These are phyloP conservation scores for Micromesistius poutassou DNA, from an alignment of 2,797 vertebrate species.

Conservation along the genomic window DNA sequence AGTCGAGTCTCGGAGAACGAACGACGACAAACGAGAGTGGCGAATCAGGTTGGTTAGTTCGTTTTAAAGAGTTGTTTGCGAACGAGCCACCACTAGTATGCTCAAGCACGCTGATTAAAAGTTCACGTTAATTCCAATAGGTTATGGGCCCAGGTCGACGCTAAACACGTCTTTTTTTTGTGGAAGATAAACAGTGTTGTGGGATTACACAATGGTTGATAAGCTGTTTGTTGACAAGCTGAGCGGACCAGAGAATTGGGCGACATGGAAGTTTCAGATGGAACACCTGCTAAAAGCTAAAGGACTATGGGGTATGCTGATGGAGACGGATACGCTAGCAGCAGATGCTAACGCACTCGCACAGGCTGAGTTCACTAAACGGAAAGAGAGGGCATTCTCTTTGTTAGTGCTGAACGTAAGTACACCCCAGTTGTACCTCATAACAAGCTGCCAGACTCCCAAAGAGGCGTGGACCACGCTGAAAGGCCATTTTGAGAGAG, in stretches of 20 bases:
- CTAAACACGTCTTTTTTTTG: constrained; percentile 6
- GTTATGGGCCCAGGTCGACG: constrained; percentile 11
- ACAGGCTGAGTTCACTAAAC: constrained; percentile 6
- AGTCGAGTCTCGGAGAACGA: too few relatives aligned
- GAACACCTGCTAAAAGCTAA: constrained; percentile 32
- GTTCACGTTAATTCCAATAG: not conserved
- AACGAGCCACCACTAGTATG: too few relatives aligned
- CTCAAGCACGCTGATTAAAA: too few relatives aligned
- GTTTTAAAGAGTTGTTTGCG: too few relatives aligned
- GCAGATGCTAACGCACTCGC: not conserved
- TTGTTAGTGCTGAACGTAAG: too few relatives aligned
- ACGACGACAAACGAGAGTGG: too few relatives aligned
- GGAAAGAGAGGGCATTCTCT: constrained; percentile 21
- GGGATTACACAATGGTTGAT: constrained; percentile 30
- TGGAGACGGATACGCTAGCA: constrained; percentile 9
- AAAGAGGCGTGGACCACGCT: too few relatives aligned
- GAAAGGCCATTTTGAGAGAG: too few relatives aligned
- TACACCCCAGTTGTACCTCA: too few relatives aligned
- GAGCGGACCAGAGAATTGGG: constrained; percentile 28
- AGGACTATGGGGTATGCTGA: constrained; percentile 26
- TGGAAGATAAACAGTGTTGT: too few relatives aligned
- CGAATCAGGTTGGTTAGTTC: too few relatives aligned
- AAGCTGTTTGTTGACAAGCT: constrained; percentile 37
- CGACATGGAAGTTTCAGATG: constrained; percentile 36
- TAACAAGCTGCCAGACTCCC: too few relatives aligned